phyloP scores from a whole-genome alignment of 35 echinoderm and acorn worm genomes.

The Patiria miniata region DNA sequence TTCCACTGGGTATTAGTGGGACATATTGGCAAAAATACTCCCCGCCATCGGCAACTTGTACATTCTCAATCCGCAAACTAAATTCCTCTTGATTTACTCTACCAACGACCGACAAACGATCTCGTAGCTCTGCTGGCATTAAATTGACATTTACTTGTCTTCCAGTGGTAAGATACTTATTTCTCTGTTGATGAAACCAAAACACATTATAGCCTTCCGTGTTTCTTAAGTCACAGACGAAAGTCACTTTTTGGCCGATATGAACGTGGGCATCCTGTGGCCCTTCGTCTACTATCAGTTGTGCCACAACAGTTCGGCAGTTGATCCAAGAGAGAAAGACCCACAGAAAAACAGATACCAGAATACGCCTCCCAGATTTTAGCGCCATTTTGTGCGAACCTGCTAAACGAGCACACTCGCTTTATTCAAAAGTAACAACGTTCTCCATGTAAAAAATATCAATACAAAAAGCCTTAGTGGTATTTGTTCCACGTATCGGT shows the following conservation, averaged over 20 bases:
- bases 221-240: slow-evolving; percentile 1
- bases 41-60: neutral
- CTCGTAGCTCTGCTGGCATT: neutral
- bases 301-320: neutral
- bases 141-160: neutral
- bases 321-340: neutral
- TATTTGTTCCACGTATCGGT: no score
- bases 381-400: no score
- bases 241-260: neutral
- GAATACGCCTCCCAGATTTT: no score
- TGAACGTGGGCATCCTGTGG: neutral
- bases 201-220: neutral
- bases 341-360: neutral
- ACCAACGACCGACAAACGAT: neutral
- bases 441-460: no score
- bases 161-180: neutral
- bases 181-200: neutral
- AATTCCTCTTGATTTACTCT: neutral
- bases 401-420: no score
- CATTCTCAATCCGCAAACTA: neutral
- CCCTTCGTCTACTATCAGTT: neutral
- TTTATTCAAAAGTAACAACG: no score
- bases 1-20: neutral
- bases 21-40: neutral
- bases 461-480: no score